Conservation (phyloP, 2,888 invertebrate species). For the Invenusta paracnida region DNA sequence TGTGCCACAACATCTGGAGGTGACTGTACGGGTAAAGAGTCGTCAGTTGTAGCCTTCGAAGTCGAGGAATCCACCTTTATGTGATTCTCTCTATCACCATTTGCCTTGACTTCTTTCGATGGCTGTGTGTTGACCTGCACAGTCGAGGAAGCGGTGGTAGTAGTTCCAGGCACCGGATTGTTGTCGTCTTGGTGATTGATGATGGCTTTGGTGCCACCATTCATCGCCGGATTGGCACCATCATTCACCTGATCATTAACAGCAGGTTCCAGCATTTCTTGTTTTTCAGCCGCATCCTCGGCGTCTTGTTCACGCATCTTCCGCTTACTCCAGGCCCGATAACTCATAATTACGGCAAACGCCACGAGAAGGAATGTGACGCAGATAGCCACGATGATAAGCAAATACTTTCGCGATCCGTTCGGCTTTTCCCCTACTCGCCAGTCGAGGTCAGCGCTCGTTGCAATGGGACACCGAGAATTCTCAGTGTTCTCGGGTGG, state of each 20-base stretch:
- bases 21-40: not conserved
- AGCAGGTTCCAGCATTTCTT: constrained; percentile 36
- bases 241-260: not conserved
- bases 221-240: not conserved
- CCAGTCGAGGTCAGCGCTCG: constrained; percentile 29
- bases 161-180: not conserved
- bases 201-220: not conserved
- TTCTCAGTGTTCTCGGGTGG: not conserved
- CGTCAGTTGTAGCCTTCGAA: not conserved
- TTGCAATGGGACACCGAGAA: constrained; percentile 9
- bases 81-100: not conserved
- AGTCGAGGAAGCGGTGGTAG: not conserved
- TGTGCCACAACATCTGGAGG: not conserved
- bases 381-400: constrained; percentile 38
- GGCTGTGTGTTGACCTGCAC: too few species aligned
- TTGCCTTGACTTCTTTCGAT: too few species aligned
- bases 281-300: constrained; percentile 33
- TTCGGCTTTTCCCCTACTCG: not conserved
- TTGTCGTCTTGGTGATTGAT: not conserved
- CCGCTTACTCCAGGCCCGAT: constrained; percentile 41
- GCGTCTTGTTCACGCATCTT: constrained; percentile 6
- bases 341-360: constrained; percentile 40
- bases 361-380: constrained; percentile 35
- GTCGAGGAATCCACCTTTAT: too few species aligned
- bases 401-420: constrained; percentile 35